phyloP scores from a whole-genome alignment of 2,113 vertebrate species.

The Damaliscus lunatus region DNA sequence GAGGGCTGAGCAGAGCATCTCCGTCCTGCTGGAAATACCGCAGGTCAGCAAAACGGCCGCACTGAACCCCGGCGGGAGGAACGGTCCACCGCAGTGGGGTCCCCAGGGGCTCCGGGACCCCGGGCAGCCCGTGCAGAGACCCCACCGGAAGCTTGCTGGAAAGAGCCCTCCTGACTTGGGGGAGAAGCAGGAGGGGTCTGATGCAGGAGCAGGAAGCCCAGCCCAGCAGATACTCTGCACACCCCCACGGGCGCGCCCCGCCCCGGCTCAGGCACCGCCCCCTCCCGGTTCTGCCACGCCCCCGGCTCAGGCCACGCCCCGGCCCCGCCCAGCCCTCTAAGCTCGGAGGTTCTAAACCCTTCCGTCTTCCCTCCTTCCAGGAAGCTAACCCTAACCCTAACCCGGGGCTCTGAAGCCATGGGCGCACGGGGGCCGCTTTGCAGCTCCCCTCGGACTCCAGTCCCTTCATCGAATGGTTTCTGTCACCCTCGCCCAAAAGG shows the following conservation, averaged over 20 bases:
- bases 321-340: neutral
- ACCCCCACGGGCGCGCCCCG: fast-evolving
- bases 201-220: neutral
- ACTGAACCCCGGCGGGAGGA: fast-evolving
- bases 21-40: neutral
- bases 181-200: too few relatives aligned
- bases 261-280: too few relatives aligned
- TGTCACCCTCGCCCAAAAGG: neutral
- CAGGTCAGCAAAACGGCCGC: neutral
- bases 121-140: neutral
- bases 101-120: neutral
- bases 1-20: neutral
- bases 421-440: neutral
- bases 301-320: too few relatives aligned
- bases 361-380: neutral
- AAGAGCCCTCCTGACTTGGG: too few relatives aligned
- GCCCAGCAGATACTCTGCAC: neutral
- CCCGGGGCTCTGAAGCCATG: neutral
- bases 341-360: fast-evolving
- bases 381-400: neutral
- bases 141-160: neutral
- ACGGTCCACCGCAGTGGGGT: neutral
- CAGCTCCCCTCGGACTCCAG: neutral
- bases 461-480: neutral
- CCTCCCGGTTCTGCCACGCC: fast-evolving